Conservation (phyloP, 1,140 invertebrate species). For the Halyomorpha halys region DNA sequence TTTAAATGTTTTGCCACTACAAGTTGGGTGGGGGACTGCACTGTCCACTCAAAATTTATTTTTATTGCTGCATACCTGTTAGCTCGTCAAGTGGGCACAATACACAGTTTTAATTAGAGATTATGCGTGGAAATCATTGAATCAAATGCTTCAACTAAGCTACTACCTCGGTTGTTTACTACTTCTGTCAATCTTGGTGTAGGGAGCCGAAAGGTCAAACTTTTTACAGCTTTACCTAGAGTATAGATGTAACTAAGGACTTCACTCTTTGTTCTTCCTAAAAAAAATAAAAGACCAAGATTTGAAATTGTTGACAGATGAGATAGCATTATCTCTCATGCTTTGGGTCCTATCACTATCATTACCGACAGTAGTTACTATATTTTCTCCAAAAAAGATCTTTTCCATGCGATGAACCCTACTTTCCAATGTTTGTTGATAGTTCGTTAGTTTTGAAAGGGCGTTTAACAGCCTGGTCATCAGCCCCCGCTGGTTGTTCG, state of each 20-base stretch:
- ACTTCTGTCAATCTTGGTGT: slow-evolving; percentile 12
- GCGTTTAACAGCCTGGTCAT: no score
- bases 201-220: neutral
- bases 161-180: slow-evolving; percentile 31
- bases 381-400: slow-evolving; percentile 40
- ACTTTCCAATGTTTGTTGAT: no score
- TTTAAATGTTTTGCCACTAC: slow-evolving; percentile 49
- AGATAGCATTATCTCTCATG: slow-evolving; percentile 41
- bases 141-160: slow-evolving; percentile 43
- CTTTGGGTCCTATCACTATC: slow-evolving; percentile 53
- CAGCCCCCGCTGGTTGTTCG: no score
- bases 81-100: slow-evolving; percentile 54
- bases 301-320: slow-evolving; percentile 20
- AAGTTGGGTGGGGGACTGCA: slow-evolving; percentile 61
- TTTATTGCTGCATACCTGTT: slow-evolving; percentile 76
- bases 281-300: slow-evolving; percentile 14
- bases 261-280: neutral
- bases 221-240: slow-evolving; percentile 8
- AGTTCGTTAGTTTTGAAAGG: no score
- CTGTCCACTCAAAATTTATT: slow-evolving; percentile 71
- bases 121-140: slow-evolving; percentile 40
- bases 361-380: slow-evolving; percentile 30
- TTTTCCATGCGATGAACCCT: slow-evolving; percentile 45
- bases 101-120: slow-evolving; percentile 51
- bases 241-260: slow-evolving; percentile 37